Evolutionary conservation across 1,140 invertebrate genomes (phyloP), one percentile per base, ranked within the genome.

Genomic region (Nilaparvata lugens): DNA sequence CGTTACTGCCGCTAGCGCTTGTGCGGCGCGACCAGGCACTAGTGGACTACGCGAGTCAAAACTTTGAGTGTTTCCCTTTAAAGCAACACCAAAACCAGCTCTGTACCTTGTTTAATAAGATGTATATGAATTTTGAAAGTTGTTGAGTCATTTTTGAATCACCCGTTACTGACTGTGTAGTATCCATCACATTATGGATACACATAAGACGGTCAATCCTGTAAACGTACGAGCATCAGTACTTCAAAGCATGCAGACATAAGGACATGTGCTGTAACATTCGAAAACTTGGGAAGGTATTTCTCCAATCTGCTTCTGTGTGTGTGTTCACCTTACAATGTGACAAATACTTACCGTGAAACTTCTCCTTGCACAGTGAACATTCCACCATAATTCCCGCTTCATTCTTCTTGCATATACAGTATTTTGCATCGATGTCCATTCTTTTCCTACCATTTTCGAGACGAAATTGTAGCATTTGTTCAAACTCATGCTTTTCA

Each of bases 321-420:
- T n/a, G 3, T 35, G 7, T 35, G 31, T 35, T 35, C 2, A 35
- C n/a, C n/a, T n/a, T n/a, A 40, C n/a, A 40, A 40, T n/a, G n/a
- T 9, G n/a, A 40, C 14, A 14, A 48, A 11, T 48, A 48, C 45
- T 18, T 48, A 84, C 84, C 82, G 67, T 97, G 94, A 70, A 93
- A 97, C 86, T 89, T 94, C 73, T 97, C 93, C 69, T 90, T 90
- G 74, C 95, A 97, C 11, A 97, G 76, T 68, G 95, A 91, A 73
- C 95, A 97, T 70, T 94, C 89, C 64, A 91, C 80, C 94, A 96
- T 95, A n/a, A 87, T 76, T 3, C 86, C 88, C 57, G 85, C 69
- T n/a, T 69, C 42, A 16, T 79, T 73, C 68, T 85, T 85, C 59
- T 82, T 79, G 71, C 89, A 92, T 25, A 86, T 70, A 74, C 89